Evolutionary conservation across 2,888 invertebrate species (phyloP).

Genomic region (Strigamia crassipes): DNA sequence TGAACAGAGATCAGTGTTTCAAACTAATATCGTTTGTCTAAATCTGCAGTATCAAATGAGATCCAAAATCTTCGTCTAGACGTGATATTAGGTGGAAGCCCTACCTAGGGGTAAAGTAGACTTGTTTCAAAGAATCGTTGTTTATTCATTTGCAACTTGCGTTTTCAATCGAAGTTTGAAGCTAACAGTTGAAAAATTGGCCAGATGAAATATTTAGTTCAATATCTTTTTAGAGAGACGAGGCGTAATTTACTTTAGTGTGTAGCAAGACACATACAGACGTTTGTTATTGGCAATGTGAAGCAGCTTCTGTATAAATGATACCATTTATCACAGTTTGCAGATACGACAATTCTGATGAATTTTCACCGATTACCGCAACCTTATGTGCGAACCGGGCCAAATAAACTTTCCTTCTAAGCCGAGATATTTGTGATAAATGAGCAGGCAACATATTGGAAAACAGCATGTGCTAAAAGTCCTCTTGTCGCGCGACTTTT

Average conservation of each 20-base stretch:
- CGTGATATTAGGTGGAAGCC: no score
- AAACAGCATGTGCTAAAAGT: neutral
- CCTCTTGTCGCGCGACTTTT: neutral
- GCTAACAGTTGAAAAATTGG: neutral
- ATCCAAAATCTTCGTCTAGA: no score
- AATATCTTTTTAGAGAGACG: neutral
- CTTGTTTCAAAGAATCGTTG: no score
- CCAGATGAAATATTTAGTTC: neutral
- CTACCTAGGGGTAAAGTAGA: no score
- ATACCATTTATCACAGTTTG: conserved; percentile 21
- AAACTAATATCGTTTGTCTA: no score
- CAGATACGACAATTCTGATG: conserved; percentile 36
- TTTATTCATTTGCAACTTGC: neutral
- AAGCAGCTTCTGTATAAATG: neutral
- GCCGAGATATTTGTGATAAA: conserved; percentile 30
- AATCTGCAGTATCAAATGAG: no score
- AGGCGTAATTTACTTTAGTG: neutral
- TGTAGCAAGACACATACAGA: neutral
- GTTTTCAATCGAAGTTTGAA: neutral
- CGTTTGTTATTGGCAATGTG: neutral
- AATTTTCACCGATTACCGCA: conserved; percentile 30
- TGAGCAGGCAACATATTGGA: conserved; percentile 19
- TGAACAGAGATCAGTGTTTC: no score
- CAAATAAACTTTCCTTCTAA: conserved; percentile 10
- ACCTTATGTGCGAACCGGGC: neutral